These are phyloP conservation scores for Beaufortia kweichowensis DNA, from an alignment of 2,113 vertebrate genomes.

Conservation along the genomic window DNA sequence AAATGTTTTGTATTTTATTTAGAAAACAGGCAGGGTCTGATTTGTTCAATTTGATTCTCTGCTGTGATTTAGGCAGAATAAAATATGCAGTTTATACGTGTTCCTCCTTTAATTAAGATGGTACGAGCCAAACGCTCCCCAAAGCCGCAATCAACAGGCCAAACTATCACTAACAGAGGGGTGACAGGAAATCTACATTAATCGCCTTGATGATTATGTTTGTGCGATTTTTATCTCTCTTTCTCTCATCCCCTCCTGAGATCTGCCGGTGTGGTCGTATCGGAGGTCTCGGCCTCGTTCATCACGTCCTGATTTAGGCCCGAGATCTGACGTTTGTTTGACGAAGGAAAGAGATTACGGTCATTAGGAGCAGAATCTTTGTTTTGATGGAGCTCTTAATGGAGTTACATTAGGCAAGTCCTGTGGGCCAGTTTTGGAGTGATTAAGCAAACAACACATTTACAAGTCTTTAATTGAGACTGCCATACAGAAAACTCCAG, in stretches of 20 bases:
- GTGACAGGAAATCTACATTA: slow-evolving; percentile 65
- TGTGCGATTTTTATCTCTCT: slow-evolving; percentile 53
- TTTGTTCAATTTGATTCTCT: no score
- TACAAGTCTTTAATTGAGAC: slow-evolving; percentile 78
- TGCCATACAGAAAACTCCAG: slow-evolving; percentile 67
- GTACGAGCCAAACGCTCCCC: slow-evolving; percentile 26
- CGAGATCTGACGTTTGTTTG: slow-evolving; percentile 66
- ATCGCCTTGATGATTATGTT: slow-evolving; percentile 74
- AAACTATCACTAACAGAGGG: slow-evolving; percentile 64
- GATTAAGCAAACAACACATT: slow-evolving; percentile 80
- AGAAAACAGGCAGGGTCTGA: no score
- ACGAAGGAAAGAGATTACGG: slow-evolving; percentile 71
- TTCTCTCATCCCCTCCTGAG: slow-evolving; percentile 14
- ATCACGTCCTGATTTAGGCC: slow-evolving; percentile 73
- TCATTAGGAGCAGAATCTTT: slow-evolving; percentile 75
- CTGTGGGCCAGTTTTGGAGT: slow-evolving; percentile 73
- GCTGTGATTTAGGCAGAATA: no score
- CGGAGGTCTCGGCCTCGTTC: slow-evolving; percentile 58
- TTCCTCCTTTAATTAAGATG: slow-evolving; percentile 23
- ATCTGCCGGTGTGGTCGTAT: not conserved
- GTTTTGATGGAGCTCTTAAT: slow-evolving; percentile 76
- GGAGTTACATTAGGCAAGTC: slow-evolving; percentile 71
- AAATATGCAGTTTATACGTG: no score
- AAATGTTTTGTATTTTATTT: no score
- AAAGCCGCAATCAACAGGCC: slow-evolving; percentile 54